A percentile compares a stretch with the other conserved stretches of the same genome.
Conservation (phyloP, 1,140 invertebrate species). For the Brachionus plicatilis region DNA sequence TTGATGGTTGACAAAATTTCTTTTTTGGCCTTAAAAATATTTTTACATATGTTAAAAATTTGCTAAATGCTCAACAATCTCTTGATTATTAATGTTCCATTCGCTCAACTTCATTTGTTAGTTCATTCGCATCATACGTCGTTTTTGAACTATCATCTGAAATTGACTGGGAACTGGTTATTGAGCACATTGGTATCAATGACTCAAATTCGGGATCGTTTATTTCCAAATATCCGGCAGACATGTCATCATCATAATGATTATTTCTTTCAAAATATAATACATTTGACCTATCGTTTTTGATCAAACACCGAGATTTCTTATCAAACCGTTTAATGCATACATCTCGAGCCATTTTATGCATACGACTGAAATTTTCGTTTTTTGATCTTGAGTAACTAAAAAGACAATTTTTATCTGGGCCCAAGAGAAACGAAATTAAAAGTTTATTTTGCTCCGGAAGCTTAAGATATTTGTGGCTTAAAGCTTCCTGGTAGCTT, state of each 20-base stretch:
- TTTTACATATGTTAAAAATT: background rate
- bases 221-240: background rate
- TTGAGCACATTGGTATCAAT: background rate
- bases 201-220: background rate
- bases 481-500: background rate
- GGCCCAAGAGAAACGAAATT: background rate
- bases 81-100: background rate
- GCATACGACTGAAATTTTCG: background rate
- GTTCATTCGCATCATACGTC: background rate
- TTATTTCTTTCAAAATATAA: background rate
- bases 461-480: background rate
- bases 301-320: background rate
- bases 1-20: background rate
- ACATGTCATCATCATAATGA: background rate
- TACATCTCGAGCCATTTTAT: background rate
- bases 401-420: background rate
- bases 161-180: background rate
- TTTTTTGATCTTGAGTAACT: background rate
- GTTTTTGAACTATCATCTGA: conserved; percentile 23
- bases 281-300: background rate
- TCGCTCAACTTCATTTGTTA: background rate
- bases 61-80: background rate
- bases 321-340: background rate
- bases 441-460: background rate
- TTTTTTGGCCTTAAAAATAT: background rate